Evolutionary conservation across 2,888 invertebrate species (phyloP).

Genomic region (Drosophila mimetica): DNA sequence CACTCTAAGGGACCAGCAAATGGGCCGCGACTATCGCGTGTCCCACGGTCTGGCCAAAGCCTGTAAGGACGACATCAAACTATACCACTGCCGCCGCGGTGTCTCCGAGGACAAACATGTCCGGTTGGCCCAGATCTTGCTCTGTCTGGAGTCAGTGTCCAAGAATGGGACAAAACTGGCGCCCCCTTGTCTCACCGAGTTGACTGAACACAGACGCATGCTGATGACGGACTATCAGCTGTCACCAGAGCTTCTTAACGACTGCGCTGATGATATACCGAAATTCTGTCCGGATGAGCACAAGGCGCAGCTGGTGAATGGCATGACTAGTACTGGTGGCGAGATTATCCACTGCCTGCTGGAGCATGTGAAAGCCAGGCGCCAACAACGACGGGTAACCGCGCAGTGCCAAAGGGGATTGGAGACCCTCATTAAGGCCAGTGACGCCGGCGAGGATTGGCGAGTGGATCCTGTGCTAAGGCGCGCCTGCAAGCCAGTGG

Average conservation of each 20-base stretch:
- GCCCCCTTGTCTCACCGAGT: slow-evolving; percentile 93
- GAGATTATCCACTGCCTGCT: slow-evolving; percentile 98
- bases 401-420: slow-evolving; percentile 91
- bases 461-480: slow-evolving; percentile 95
- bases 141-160: slow-evolving; percentile 94
- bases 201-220: slow-evolving; percentile 95
- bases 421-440: slow-evolving; percentile 92
- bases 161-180: slow-evolving; percentile 90
- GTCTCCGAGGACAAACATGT: slow-evolving; percentile 93
- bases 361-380: slow-evolving; percentile 90
- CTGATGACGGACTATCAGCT: slow-evolving; percentile 97
- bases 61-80: slow-evolving; percentile 95
- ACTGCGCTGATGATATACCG: slow-evolving; percentile 93
- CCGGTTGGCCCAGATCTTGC: slow-evolving; percentile 93
- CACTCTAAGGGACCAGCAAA: slow-evolving; percentile 92
- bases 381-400: slow-evolving; percentile 87
- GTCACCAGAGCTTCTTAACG: slow-evolving; percentile 95
- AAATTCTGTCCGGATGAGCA: slow-evolving; percentile 90
- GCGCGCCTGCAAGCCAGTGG: slow-evolving; percentile 94
- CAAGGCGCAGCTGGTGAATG: slow-evolving; percentile 70
- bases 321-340: slow-evolving; percentile 86
- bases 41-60: slow-evolving; percentile 94
- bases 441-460: slow-evolving; percentile 98
- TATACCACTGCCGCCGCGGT: slow-evolving; percentile 92
- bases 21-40: slow-evolving; percentile 95